These are phyloP conservation scores for Astreopora myriophthalma DNA, from an alignment of 64 coral and sea anemone species.

Conservation along the genomic window DNA sequence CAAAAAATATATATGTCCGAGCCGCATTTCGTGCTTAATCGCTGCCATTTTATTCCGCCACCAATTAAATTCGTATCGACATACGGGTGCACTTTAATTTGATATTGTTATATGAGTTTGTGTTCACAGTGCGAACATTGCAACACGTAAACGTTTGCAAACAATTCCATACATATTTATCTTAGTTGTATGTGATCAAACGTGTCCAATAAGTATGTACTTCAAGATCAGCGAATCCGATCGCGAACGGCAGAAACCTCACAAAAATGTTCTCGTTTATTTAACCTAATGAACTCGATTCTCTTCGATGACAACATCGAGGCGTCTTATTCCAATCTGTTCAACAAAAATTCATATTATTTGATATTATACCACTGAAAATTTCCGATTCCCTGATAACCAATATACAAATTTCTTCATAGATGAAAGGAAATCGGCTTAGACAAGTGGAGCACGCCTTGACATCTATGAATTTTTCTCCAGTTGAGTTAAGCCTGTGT, in stretches of 20 bases:
- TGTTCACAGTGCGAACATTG: neutral
- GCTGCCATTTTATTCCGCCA: too few species aligned
- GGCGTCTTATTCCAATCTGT: neutral
- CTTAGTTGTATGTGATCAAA: neutral
- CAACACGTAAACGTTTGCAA: neutral
- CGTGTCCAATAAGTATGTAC: too few species aligned
- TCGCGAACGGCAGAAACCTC: neutral
- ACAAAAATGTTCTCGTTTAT: neutral
- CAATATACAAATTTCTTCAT: neutral
- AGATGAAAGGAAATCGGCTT: neutral
- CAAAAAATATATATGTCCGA: too few species aligned
- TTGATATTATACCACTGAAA: neutral
- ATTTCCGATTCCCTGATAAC: neutral
- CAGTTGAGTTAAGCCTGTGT: neutral
- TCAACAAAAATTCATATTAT: neutral
- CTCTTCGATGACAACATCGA: neutral
- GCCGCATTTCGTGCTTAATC: too few species aligned
- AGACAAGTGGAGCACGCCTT: neutral
- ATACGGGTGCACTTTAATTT: too few species aligned
- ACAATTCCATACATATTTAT: neutral
- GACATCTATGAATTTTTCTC: neutral
- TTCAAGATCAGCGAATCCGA: too few species aligned
- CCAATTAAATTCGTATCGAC: too few species aligned
- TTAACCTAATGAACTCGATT: neutral
- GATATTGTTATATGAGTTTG: too few species aligned